Percentiles rank a stretch among this genome's conserved stretches.
These are phyloP conservation scores for Nothoprocta perdicaria DNA, from an alignment of 2,113 vertebrate genomes.

Conservation along the genomic window DNA sequence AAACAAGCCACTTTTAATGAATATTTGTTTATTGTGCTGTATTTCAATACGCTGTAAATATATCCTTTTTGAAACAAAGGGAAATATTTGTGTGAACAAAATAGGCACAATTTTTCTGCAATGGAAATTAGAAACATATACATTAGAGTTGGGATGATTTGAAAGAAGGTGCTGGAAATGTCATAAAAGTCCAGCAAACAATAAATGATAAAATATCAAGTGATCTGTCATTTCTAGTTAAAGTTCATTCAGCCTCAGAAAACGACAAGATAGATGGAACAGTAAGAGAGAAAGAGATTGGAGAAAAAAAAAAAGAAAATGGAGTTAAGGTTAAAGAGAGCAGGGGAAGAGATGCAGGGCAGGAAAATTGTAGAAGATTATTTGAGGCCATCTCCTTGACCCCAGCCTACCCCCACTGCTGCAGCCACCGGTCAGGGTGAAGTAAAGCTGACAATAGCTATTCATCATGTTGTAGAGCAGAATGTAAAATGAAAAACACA, in stretches of 20 bases:
- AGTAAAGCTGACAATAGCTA: slow-evolving; percentile 72
- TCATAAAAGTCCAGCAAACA: slow-evolving; percentile 23
- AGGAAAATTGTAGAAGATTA: slow-evolving; percentile 43
- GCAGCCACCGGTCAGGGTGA: slow-evolving; percentile 54
- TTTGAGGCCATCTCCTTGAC: slow-evolving; percentile 46
- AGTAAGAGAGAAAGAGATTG: not conserved
- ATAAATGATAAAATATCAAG: not conserved
- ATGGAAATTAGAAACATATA: slow-evolving; percentile 8
- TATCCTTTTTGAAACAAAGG: not conserved
- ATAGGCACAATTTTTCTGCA: not conserved
- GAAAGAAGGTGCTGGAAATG: slow-evolving; percentile 1
- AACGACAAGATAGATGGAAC: not conserved
- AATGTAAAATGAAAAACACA: slow-evolving; percentile 76
- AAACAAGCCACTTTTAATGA: not conserved
- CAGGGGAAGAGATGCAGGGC: not conserved
- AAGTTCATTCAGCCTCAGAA: slow-evolving; percentile 1
- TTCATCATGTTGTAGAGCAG: slow-evolving; percentile 71
- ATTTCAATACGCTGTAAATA: not conserved
- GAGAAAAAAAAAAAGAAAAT: not conserved
- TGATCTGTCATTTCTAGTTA: slow-evolving; percentile 31
- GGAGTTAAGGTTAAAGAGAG: not conserved
- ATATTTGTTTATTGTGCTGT: too few relatives aligned
- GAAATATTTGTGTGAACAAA: not conserved
- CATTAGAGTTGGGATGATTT: not conserved
- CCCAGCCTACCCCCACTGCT: slow-evolving; percentile 17